Conservation (phyloP, 1,140 invertebrate genomes). For the Saccostrea echinata region DNA sequence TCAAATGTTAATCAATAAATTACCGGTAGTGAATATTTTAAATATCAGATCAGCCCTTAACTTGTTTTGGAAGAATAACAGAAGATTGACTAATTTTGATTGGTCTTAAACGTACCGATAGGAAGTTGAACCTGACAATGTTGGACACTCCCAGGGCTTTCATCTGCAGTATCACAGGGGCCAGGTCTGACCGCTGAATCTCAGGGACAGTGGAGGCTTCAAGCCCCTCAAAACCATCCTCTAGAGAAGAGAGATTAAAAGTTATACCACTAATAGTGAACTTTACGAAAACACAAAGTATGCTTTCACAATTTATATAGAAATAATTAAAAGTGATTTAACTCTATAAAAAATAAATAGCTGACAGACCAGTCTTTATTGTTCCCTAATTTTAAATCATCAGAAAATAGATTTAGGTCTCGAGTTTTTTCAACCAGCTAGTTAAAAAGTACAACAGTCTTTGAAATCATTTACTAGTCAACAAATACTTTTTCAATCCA, state of each 20-base stretch:
- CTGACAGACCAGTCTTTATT: no score
- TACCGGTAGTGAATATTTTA: not conserved
- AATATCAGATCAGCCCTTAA: not conserved
- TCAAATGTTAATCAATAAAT: no score
- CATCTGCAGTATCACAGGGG: slow-evolving; percentile 92
- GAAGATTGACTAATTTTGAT: not conserved
- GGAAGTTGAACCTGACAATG: slow-evolving; percentile 83
- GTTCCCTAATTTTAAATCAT: no score
- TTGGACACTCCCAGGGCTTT: slow-evolving; percentile 98
- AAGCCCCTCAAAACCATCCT: slow-evolving; percentile 88
- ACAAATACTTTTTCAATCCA: no score
- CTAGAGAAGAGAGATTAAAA: slow-evolving; percentile 79
- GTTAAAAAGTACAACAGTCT: no score
- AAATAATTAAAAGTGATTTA: no score
- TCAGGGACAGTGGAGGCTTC: slow-evolving; percentile 90
- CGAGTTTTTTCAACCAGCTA: no score
- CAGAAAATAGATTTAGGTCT: no score
- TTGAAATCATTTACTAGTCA: no score
- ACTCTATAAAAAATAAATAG: no score
- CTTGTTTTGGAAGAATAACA: not conserved
- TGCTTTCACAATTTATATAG: no score
- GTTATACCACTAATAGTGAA: slow-evolving; percentile 3
- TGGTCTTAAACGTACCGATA: slow-evolving; percentile 78
- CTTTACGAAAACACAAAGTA: not conserved
- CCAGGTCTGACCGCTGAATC: slow-evolving; percentile 94